Evolutionary conservation across 1,140 invertebrate species (phyloP), one percentile per base, ranked within the genome.

Genomic region (Nebria ingens): DNA sequence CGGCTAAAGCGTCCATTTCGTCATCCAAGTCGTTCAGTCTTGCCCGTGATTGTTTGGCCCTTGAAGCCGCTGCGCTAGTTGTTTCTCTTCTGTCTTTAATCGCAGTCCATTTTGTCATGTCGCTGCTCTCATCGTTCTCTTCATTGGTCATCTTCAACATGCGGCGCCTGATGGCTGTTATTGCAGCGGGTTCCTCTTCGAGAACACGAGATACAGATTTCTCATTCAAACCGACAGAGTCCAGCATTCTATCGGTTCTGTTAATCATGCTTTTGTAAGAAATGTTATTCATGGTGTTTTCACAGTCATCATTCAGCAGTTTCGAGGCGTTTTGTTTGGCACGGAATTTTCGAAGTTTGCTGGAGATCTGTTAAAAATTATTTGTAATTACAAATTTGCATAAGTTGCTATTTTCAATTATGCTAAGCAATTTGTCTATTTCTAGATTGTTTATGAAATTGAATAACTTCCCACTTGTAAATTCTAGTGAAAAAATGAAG

Each of bases 21-120:
- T 79, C 78, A 60, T 82, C 79, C 45, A 83, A 66, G 56, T 83
- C 80, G 6, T 70, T 69, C 19, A 81, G 64, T 38, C 79, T 74
- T 2, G 79, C 78, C 38, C 76, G 69, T 6, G 75, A 65, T 55
- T 72, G 63, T 53, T 65, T 67, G 0, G 72, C 73, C 29, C 67
- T 59, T 1, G 62, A 19, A 13, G 61, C 52, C 12, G 69, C 68
- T 9, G 61, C 64, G 19, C 54, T 62, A 55, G 59, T 56, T 45
- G 59, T 56, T n/a, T 60, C 59, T 1, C 34, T 66, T 51, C 62
- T 70, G 4, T 74, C 73, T 19, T 65, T 64, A 4, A 81, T 20
- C 3, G 76, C 72, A 2, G 74, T 72, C 77, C 78, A 81, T 64
- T 76, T 77, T 2, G 76, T 76, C 34, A 79, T 61, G 19, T 64